Evolutionary conservation across 92 coral and sea anemone genomes (phyloP).

Genomic region (Zoanthus gigantus): DNA sequence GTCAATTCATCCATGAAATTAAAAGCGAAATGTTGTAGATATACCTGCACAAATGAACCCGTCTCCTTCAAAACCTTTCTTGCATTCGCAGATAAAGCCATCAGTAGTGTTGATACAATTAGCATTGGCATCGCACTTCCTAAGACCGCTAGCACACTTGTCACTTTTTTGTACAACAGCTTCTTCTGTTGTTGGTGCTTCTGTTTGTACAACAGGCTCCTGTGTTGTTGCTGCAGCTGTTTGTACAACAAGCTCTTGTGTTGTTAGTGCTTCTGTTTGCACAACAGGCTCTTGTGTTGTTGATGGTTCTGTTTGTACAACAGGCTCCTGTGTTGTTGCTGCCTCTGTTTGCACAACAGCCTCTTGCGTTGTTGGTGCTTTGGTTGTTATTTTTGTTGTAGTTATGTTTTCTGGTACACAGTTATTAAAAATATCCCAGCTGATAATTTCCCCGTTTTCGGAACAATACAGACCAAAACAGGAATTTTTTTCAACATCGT

Average conservation of each 20-base stretch:
- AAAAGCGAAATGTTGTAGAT: neutral
- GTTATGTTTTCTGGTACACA: neutral
- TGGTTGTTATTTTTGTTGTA: neutral
- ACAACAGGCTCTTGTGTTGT: conserved; percentile 1
- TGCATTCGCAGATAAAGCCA: conserved; percentile 21
- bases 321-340: neutral
- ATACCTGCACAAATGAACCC: conserved; percentile 40
- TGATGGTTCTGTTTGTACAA: neutral
- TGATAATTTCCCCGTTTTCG: neutral
- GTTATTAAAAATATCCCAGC: conserved; percentile 4
- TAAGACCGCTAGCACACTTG: neutral
- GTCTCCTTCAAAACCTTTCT: conserved; percentile 42
- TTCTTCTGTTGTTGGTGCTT: conserved; percentile 7
- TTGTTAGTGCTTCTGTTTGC: neutral
- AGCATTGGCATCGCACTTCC: conserved; percentile 6
- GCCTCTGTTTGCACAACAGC: neutral
- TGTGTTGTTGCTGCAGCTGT: neutral
- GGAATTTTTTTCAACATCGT: neutral
- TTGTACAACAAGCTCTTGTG: neutral
- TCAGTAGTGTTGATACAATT: conserved; percentile 29
- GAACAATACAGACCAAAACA: neutral
- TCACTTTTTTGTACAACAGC: neutral
- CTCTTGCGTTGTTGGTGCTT: neutral
- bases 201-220: neutral
- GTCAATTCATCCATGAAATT: neutral